phyloP scores from a whole-genome alignment of 1,140 invertebrate genomes.

The Bombus cullumanus region DNA sequence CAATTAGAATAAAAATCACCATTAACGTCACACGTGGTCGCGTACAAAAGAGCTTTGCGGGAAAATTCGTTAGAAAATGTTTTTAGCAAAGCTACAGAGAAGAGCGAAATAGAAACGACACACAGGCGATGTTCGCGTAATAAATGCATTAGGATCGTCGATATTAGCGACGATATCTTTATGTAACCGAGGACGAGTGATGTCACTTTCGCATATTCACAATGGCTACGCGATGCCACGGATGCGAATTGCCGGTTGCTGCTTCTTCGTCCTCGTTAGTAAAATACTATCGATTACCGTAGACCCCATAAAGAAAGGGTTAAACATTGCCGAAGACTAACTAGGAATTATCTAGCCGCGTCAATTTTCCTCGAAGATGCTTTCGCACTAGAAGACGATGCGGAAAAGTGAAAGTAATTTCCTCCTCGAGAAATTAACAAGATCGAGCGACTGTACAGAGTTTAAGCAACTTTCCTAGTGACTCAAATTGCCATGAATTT shows the following conservation, averaged over 20 bases:
- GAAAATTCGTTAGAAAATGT: not conserved
- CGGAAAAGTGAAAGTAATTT: not conserved
- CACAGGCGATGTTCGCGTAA: not conserved
- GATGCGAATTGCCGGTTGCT: not conserved
- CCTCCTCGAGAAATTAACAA: not conserved
- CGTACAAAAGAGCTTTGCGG: too few species aligned
- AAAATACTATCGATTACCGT: not conserved
- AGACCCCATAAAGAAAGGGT: not conserved
- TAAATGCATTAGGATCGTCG: slow-evolving; percentile 53
- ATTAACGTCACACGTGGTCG: too few species aligned
- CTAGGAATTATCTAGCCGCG: not conserved
- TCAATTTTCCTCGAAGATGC: not conserved
- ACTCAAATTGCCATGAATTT: not conserved
- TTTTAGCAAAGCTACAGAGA: not conserved
- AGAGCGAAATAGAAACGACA: not conserved
- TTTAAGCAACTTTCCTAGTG: not conserved
- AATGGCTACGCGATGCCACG: slow-evolving; percentile 42
- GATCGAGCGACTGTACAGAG: too few species aligned
- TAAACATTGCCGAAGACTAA: not conserved
- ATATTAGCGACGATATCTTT: slow-evolving; percentile 67
- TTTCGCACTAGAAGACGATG: too few species aligned
- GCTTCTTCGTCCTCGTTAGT: slow-evolving; percentile 9
- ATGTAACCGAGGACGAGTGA: slow-evolving; percentile 78
- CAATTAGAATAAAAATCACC: not conserved
- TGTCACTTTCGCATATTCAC: slow-evolving; percentile 71